A percentile compares a stretch with the other conserved stretches of the same genome.
These are phyloP conservation scores for Dipodomys merriami DNA, from an alignment of 2,113 vertebrate genomes.

Conservation along the genomic window DNA sequence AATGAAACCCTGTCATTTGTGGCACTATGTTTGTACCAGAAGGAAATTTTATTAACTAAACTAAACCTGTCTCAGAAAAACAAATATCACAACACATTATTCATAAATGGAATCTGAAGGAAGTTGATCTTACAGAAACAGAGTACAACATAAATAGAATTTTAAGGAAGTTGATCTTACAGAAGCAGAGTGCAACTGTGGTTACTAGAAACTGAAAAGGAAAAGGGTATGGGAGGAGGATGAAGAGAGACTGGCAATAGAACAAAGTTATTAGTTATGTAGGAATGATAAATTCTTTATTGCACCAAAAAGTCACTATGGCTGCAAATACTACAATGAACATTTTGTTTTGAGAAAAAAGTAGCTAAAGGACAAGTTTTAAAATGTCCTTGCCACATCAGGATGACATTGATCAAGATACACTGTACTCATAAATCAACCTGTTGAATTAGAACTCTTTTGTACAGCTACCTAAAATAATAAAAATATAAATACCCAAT, in stretches of 20 bases:
- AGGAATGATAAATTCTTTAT: neutral
- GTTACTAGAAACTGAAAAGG: neutral
- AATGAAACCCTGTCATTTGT: neutral
- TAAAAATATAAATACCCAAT: neutral
- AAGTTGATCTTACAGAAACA: neutral
- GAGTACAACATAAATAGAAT: neutral
- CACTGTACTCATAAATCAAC: too few relatives aligned
- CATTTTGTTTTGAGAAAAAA: neutral
- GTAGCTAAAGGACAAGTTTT: neutral
- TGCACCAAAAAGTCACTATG: neutral
- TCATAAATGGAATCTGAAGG: neutral
- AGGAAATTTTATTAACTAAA: neutral
- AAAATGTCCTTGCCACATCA: neutral
- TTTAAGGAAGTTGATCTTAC: neutral
- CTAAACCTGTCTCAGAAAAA: neutral
- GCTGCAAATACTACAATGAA: neutral
- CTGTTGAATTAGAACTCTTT: too few relatives aligned
- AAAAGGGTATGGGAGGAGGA: rapidly evolving
- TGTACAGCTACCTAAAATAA: too few relatives aligned
- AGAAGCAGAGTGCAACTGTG: neutral
- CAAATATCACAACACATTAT: neutral
- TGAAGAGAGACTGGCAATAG: neutral
- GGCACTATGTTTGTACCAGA: too few relatives aligned
- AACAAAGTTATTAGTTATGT: too few relatives aligned
- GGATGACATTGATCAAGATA: too few relatives aligned